phyloP scores from a whole-genome alignment of 2,888 invertebrate species.

The Ametastegia equiseti region DNA sequence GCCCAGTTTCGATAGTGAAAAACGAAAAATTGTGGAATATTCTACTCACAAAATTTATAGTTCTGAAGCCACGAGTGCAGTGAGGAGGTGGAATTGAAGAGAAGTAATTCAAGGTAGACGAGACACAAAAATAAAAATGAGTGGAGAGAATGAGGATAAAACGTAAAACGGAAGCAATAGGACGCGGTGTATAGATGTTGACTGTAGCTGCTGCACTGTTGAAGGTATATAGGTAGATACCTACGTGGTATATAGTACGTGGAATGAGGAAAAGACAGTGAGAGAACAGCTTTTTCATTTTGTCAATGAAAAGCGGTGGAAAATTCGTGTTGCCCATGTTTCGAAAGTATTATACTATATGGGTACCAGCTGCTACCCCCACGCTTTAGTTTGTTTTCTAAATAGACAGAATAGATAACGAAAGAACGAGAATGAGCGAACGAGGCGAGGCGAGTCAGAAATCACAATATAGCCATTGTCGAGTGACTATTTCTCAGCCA shows the following conservation, averaged over 20 bases:
- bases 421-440: slow-evolving; percentile 9
- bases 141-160: slow-evolving; percentile 5
- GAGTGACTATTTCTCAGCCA: slow-evolving; percentile 27
- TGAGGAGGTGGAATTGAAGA: not conserved
- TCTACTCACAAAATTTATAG: not conserved
- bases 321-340: slow-evolving; percentile 35
- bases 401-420: slow-evolving; percentile 4
- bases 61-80: not conserved
- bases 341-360: slow-evolving; percentile 33
- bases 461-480: slow-evolving; percentile 34
- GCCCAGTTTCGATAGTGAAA: not conserved
- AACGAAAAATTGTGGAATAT: not conserved
- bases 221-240: no score
- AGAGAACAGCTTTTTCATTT: slow-evolving; percentile 23
- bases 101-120: slow-evolving; percentile 22
- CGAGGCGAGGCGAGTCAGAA: slow-evolving; percentile 14
- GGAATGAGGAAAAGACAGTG: slow-evolving; percentile 30
- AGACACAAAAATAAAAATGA: not conserved
- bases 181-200: slow-evolving; percentile 16
- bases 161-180: slow-evolving; percentile 1
- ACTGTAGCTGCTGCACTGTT: not conserved
- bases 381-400: slow-evolving; percentile 20
- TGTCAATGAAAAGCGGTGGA: slow-evolving; percentile 24
- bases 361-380: not conserved
- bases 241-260: no score